These are phyloP conservation scores for Myoxocephalus aenaeus DNA, from an alignment of 2,797 vertebrate genomes.

Conservation along the genomic window DNA sequence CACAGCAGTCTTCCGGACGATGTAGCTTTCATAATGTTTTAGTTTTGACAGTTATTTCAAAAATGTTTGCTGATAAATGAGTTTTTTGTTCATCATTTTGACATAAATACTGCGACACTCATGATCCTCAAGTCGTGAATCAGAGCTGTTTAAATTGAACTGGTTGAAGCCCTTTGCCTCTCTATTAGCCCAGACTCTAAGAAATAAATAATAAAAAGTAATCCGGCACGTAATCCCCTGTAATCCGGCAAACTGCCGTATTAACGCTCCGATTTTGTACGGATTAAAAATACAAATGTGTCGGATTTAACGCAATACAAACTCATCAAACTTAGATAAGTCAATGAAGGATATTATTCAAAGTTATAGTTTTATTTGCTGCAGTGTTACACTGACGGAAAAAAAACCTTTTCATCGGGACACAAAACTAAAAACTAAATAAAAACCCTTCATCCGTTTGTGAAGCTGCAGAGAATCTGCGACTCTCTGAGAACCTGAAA, in stretches of 20 bases:
- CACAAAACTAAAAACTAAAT: conserved; percentile 14
- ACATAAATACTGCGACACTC: too few species aligned
- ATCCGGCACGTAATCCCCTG: background rate
- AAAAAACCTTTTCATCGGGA: too few species aligned
- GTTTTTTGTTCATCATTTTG: too few species aligned
- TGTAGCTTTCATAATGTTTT: too few species aligned
- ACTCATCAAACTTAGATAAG: background rate
- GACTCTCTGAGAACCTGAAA: too few species aligned
- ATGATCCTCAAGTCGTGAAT: too few species aligned
- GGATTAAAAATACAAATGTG: background rate
- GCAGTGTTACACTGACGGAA: conserved; percentile 3
- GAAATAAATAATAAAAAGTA: background rate
- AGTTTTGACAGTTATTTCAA: too few species aligned
- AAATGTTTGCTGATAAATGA: too few species aligned
- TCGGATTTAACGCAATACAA: background rate
- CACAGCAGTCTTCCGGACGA: too few species aligned
- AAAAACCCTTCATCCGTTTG: conserved; percentile 19
- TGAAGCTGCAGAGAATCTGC: too few species aligned
- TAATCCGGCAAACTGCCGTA: background rate
- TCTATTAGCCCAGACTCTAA: background rate
- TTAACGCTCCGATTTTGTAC: background rate
- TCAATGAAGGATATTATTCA: background rate
- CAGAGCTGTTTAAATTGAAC: background rate
- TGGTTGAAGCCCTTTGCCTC: background rate
- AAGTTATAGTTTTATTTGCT: background rate